These are phyloP conservation scores for Leucosticte australis DNA, from an alignment of 2,113 vertebrate species.

Conservation along the genomic window DNA sequence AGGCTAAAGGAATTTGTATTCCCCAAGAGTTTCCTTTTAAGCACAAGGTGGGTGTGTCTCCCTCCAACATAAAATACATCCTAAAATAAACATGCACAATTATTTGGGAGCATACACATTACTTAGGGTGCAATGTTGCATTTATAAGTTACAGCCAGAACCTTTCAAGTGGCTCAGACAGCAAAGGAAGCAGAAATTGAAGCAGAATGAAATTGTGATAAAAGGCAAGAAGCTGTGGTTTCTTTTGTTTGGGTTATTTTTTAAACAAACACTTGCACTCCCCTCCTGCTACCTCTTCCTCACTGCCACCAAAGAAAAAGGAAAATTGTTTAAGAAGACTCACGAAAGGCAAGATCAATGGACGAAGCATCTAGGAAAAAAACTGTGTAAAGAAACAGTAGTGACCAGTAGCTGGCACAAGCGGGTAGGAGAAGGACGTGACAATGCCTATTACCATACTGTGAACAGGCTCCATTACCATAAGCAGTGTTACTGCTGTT, in stretches of 20 bases:
- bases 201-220: not conserved
- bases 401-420: constrained; percentile 1
- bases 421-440: not conserved
- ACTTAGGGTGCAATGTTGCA: not conserved
- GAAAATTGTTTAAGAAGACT: not conserved
- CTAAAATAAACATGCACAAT: constrained; percentile 55
- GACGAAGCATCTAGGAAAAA: not conserved
- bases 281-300: not conserved
- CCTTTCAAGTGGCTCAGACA: not conserved
- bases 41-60: constrained; percentile 51
- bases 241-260: constrained; percentile 6
- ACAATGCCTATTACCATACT: not conserved
- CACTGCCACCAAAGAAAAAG: not conserved
- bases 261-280: not conserved
- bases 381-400: not conserved
- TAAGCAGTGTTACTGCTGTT: not conserved
- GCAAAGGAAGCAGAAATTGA: constrained; percentile 18
- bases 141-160: not conserved
- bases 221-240: not conserved
- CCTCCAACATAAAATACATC: constrained; percentile 23
- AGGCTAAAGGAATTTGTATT: constrained; percentile 57
- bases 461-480: not conserved
- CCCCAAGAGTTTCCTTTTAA: constrained; percentile 61
- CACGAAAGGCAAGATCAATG: not conserved
- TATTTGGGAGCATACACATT: constrained; percentile 38